A percentile compares a stretch with the other conserved stretches of the same genome.
These are phyloP conservation scores for Dromaius novaehollandiae DNA, from an alignment of 2,113 vertebrate genomes.

Conservation along the genomic window DNA sequence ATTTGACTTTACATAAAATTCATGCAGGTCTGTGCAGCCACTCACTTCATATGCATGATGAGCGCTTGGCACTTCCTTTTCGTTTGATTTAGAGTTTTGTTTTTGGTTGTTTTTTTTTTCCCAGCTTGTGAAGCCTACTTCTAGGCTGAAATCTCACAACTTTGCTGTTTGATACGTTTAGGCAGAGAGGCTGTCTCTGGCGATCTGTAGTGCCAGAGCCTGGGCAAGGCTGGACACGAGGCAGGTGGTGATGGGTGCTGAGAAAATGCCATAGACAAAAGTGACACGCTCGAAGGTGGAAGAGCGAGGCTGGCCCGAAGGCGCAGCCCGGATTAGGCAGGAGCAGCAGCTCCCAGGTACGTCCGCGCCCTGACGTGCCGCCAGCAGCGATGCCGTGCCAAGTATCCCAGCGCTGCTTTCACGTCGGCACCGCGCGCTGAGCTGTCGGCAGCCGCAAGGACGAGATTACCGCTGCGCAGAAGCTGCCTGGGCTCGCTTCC, in stretches of 20 bases:
- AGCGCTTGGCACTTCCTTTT: background rate
- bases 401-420: background rate
- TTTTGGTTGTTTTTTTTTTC: background rate
- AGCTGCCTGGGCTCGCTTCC: too few species aligned
- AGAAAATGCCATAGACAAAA: background rate
- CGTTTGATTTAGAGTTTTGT: background rate
- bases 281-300: background rate
- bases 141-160: background rate
- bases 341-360: background rate
- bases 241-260: background rate
- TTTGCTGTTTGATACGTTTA: background rate
- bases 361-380: background rate
- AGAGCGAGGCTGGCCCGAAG: rapidly evolving
- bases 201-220: background rate
- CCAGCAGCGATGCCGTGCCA: too few species aligned
- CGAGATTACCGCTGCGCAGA: too few species aligned
- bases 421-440: background rate
- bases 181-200: background rate
- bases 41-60: background rate
- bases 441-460: background rate
- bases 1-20: background rate
- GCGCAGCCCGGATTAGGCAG: background rate
- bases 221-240: background rate
- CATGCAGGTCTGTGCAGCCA: background rate
- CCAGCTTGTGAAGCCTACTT: background rate